phyloP scores from a whole-genome alignment of 1,140 invertebrate species.

The Pantala flavescens region DNA sequence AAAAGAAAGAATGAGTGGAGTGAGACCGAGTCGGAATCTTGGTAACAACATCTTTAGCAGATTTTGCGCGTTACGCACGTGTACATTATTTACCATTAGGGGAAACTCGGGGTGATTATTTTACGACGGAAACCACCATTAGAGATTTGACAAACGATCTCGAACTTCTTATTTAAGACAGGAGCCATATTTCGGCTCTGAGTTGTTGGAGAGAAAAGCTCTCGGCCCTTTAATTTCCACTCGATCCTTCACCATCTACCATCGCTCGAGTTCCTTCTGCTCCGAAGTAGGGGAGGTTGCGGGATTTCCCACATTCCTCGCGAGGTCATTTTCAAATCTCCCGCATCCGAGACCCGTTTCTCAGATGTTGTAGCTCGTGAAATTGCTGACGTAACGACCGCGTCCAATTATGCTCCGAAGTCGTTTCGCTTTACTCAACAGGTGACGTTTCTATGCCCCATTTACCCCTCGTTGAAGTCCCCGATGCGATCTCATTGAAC shows the following conservation, averaged over 20 bases:
- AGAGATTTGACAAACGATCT: not conserved
- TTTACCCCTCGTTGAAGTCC: too few relatives aligned
- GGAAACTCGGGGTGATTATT: not conserved
- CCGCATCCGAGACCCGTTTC: not conserved
- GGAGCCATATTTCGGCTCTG: not conserved
- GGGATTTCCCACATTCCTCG: not conserved
- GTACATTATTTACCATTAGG: too few relatives aligned
- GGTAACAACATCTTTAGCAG: too few relatives aligned
- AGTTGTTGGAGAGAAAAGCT: not conserved
- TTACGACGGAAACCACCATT: not conserved
- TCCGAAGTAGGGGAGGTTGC: not conserved
- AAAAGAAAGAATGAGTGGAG: too few relatives aligned
- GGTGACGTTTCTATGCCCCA: too few relatives aligned
- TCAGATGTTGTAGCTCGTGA: too few relatives aligned
- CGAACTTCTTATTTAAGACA: not conserved
- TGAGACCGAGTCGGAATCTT: too few relatives aligned
- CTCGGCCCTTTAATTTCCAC: not conserved
- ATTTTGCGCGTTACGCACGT: too few relatives aligned
- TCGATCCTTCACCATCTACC: not conserved
- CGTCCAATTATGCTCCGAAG: too few relatives aligned
- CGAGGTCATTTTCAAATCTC: constrained; percentile 5
- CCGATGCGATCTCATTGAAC: too few relatives aligned
- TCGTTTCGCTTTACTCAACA: too few relatives aligned
- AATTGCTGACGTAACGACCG: too few relatives aligned
- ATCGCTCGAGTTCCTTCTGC: not conserved